Evolutionary conservation across 1,140 invertebrate genomes (phyloP).

Genomic region (Orussus abietinus): DNA sequence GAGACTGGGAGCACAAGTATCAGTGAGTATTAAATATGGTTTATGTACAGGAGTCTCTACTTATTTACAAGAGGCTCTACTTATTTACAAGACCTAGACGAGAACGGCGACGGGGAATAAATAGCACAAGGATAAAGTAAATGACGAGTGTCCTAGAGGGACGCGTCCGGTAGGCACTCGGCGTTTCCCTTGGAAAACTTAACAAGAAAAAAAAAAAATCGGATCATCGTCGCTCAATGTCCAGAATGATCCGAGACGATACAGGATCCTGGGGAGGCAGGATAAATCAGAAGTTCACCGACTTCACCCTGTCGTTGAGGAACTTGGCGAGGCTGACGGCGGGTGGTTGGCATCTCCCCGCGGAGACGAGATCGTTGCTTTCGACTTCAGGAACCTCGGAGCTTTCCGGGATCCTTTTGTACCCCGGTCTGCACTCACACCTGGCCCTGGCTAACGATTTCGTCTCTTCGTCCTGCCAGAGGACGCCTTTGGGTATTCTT

Average conservation of each 20-base stretch:
- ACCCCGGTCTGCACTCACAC: conserved; percentile 72
- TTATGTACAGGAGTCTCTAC: conserved; percentile 18
- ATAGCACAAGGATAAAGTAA: no score
- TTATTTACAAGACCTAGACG: no score
- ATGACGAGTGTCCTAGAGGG: no score
- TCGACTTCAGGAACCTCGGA: conserved; percentile 28
- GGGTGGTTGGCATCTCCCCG: conserved; percentile 49
- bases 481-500: conserved; percentile 36
- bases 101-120: no score
- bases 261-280: no score
- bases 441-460: conserved; percentile 52
- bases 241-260: no score
- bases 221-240: no score
- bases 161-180: no score
- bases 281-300: conserved; percentile 15
- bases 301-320: conserved; percentile 43
- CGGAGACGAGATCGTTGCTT: conserved; percentile 31
- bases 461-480: conserved; percentile 33
- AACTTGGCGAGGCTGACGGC: conserved; percentile 51
- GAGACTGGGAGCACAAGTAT: conserved; percentile 44
- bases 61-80: no score
- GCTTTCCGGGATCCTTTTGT: conserved; percentile 44
- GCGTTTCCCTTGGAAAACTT: no score
- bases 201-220: no score
- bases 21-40: conserved; percentile 42